Conservation (phyloP, 2,888 invertebrate species). For the Epicampocera succincta region DNA sequence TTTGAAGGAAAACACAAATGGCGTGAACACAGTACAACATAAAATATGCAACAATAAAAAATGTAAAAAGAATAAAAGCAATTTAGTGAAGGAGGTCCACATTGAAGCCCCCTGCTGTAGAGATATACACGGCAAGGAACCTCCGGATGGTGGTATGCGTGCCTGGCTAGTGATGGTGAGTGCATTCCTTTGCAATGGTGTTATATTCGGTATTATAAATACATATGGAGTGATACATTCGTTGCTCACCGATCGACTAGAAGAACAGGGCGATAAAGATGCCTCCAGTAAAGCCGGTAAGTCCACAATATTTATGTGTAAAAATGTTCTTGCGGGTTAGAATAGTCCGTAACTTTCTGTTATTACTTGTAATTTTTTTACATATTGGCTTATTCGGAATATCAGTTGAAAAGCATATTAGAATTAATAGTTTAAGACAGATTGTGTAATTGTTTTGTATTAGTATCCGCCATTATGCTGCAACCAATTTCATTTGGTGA, state of each 20-base stretch:
- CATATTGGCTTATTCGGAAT: too few relatives aligned
- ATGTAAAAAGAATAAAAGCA: conserved; percentile 43
- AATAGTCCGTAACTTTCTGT: too few relatives aligned
- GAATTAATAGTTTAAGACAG: too few relatives aligned
- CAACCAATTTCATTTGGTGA: too few relatives aligned
- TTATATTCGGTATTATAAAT: conserved; percentile 95
- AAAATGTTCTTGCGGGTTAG: too few relatives aligned
- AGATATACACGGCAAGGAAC: conserved; percentile 82
- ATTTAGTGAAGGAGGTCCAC: conserved; percentile 69
- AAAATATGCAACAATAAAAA: conserved; percentile 54
- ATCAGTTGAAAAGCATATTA: too few relatives aligned
- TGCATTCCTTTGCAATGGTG: conserved; percentile 94
- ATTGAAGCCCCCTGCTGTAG: conserved; percentile 78
- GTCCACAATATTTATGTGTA: conserved; percentile 78
- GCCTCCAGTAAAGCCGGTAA: conserved; percentile 92
- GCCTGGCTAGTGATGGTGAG: conserved; percentile 92
- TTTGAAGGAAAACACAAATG: conserved; percentile 67
- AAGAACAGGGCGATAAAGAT: conserved; percentile 85
- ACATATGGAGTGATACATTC: conserved; percentile 91
- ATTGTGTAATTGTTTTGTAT: too few relatives aligned
- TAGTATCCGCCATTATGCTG: too few relatives aligned
- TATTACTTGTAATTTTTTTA: too few relatives aligned
- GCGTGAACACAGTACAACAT: conserved; percentile 13
- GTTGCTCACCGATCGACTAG: conserved; percentile 86
- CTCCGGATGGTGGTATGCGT: conserved; percentile 87